Evolutionary conservation across 2,888 invertebrate genomes (phyloP).

Genomic region (Germaria angustata): DNA sequence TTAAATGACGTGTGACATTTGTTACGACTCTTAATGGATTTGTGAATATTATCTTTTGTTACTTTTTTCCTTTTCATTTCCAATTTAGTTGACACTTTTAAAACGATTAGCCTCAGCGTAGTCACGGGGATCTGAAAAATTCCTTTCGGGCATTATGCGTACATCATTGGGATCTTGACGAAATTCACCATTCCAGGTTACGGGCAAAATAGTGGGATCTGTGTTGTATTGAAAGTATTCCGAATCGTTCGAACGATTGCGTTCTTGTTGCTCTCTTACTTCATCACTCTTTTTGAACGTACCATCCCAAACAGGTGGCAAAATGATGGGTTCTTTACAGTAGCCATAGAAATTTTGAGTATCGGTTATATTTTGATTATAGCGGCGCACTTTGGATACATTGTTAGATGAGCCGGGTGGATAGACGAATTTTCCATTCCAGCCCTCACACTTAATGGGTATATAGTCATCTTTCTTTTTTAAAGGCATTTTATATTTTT

Average conservation of each 20-base stretch:
- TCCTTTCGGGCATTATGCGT: slow-evolving; percentile 77
- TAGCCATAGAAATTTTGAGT: slow-evolving; percentile 78
- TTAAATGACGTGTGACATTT: neutral
- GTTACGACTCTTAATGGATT: neutral
- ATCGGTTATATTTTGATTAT: slow-evolving; percentile 77
- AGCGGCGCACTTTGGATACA: slow-evolving; percentile 76
- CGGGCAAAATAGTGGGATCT: slow-evolving; percentile 76
- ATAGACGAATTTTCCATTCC: slow-evolving; percentile 79
- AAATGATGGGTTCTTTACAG: slow-evolving; percentile 74
- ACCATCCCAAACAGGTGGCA: slow-evolving; percentile 79
- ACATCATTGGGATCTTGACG: slow-evolving; percentile 77
- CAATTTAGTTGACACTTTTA: slow-evolving; percentile 70
- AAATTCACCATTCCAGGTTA: slow-evolving; percentile 78
- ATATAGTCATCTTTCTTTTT: slow-evolving; percentile 77
- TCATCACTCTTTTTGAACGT: slow-evolving; percentile 77
- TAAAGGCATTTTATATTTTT: slow-evolving; percentile 72
- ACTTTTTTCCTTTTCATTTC: neutral
- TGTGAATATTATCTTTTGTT: neutral
- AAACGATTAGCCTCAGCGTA: slow-evolving; percentile 77
- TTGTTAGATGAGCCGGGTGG: slow-evolving; percentile 75
- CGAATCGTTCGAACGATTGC: slow-evolving; percentile 78
- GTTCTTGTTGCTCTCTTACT: slow-evolving; percentile 73
- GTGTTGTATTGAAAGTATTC: slow-evolving; percentile 76
- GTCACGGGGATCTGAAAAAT: slow-evolving; percentile 78
- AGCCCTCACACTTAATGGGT: slow-evolving; percentile 80